Evolutionary conservation across 1,140 invertebrate genomes (phyloP).

Genomic region (Leptinotarsa texana): DNA sequence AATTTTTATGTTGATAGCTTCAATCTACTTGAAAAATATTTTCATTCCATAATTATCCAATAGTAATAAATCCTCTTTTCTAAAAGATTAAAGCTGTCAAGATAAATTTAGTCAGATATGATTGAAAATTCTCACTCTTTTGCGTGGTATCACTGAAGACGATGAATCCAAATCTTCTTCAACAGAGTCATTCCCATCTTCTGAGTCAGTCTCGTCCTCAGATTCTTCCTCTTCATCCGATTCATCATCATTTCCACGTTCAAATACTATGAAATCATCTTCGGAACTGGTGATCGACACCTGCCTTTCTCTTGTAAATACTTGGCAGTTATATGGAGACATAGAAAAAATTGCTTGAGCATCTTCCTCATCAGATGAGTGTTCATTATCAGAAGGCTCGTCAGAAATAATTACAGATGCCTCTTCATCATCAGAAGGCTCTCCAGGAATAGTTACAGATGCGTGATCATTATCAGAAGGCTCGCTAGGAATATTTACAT

Average conservation of each 20-base stretch:
- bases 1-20: too few relatives aligned
- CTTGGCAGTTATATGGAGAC: not conserved
- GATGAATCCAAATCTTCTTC: slow-evolving; percentile 27
- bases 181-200: slow-evolving; percentile 28
- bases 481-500: slow-evolving; percentile 10
- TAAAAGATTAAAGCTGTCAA: not conserved
- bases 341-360: slow-evolving; percentile 16
- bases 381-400: slow-evolving; percentile 4
- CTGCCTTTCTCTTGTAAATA: slow-evolving; percentile 21
- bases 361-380: slow-evolving; percentile 19
- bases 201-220: slow-evolving; percentile 24
- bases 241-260: slow-evolving; percentile 27
- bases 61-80: not conserved
- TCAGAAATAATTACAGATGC: slow-evolving; percentile 6
- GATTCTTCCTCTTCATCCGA: slow-evolving; percentile 20
- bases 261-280: slow-evolving; percentile 48
- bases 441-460: not conserved
- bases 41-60: too few relatives aligned
- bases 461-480: not conserved
- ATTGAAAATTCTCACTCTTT: slow-evolving; percentile 29
- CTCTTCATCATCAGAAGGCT: slow-evolving; percentile 5
- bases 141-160: slow-evolving; percentile 11
- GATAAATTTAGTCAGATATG: slow-evolving; percentile 4
- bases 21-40: too few relatives aligned
- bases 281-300: slow-evolving; percentile 42